Evolutionary conservation across 1,140 invertebrate species (phyloP), one percentile per base, ranked within the genome.

Genomic region (Saccostrea cuccullata): DNA sequence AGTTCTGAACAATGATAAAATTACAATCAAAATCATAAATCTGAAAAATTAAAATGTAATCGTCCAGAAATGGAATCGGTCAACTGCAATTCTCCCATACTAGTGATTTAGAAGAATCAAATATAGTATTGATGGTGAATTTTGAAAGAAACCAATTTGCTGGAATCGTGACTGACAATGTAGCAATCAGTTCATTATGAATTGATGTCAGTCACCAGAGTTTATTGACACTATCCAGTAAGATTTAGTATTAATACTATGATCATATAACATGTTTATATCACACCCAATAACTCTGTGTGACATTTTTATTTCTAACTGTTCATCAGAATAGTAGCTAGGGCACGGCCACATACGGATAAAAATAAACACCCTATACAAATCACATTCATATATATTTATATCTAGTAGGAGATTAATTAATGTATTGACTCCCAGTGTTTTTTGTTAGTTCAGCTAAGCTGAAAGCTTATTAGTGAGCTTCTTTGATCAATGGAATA

Each of bases 221-320:
- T 77, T 73, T 77, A 77, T 77, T 77, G 70, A 77, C 70, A 77
- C 15, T 15, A 17, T 30, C 70, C 70, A 77, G 26, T 77, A 23
- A 77, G 23, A 12, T 77, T 77, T 77, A 77, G 23, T 77, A 26
- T 77, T 30, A 47, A 9, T 11, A 36, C 11, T 77, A 26, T 77
- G 26, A 77, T 77, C 70, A 77, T 77, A 77, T 77, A 77, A 77
- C 70, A 30, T 77, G 70, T 77, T 77, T 77, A 77, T 77, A 77
- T 77, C 70, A 36, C 70, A 77, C 70, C 70, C 70, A 36, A 77
- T 77, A 77, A 26, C 70, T 77, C 30, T 4, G 26, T 26, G 26
- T 77, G 70, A 77, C 70, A 77, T 77, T 77, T 77, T 77, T 77
- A 77, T 77, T 15, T 12, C 3, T 77, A 36, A 15, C 26, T 30